Base-by-base conservation (phyloP, 2,113 vertebrate species). In the Brienomyrus longianalis region DNA sequence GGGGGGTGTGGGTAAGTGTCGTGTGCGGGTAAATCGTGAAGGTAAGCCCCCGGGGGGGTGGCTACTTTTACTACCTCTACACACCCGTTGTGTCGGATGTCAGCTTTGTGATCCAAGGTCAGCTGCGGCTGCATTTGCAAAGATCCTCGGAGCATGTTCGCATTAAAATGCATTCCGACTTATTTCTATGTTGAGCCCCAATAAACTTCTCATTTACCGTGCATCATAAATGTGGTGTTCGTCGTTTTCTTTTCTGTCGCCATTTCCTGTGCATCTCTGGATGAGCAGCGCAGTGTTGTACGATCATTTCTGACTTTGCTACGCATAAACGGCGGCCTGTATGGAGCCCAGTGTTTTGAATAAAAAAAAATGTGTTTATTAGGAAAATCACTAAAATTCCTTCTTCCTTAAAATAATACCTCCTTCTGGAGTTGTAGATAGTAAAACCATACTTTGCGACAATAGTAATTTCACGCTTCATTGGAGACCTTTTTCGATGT, bases 51-150 rank as follows among this genome's bases (percentile, higher is more conserved):
- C 35, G 35, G 35, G 23, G 5, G 59, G 45, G 62, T 15, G 74
- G 74, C 17, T 80, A 13, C 47, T 59, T 59, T 74, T 43, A 74
- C 88, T 50, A 47, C 59, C 45, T 77, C 88, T 70, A 43, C n/a
- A 66, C 62, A 35, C 5, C 43, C 39, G n/a, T 3, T 88, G 45
- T 31, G 87, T 70, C 62, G 43, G 39, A 70, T 47, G 66, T 70
- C 39, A 47, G 87, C 47, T 88, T 88, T 27, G 31, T 88, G 9
- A 27, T 39, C 52, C 87, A 74, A 88, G 87, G 87, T 88, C 59
- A 74, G 45, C n/a, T 45, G 62, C 62, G 66, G 62, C 59, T 47
- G 66, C 23, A 74, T 50, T 51, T 88, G 62, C 45, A 83, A 70
- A 77, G 66, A 54, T 54, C 54, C 31, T 89, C 15, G 15, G 31